These are phyloP conservation scores for Chloroceryle inda DNA, from an alignment of 2,797 vertebrate genomes.

Conservation along the genomic window DNA sequence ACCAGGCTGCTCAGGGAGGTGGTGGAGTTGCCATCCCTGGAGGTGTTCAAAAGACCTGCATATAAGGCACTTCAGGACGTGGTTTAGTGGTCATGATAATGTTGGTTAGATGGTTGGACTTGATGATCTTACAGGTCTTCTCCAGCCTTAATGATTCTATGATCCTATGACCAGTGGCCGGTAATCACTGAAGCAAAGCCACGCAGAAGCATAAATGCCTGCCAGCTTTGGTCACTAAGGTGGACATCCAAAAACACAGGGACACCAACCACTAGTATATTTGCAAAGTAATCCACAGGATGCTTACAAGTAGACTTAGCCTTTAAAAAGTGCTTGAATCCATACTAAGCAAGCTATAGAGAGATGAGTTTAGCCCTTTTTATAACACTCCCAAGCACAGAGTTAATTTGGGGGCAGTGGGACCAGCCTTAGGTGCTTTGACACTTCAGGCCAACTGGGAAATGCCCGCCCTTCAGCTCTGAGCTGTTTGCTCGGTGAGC, in stretches of 20 bases:
- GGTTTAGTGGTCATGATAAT: background rate
- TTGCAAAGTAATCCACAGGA: background rate
- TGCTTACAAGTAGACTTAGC: background rate
- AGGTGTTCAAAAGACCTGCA: background rate
- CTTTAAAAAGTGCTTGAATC: background rate
- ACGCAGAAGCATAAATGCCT: background rate
- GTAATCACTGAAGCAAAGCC: background rate
- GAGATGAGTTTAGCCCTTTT: background rate
- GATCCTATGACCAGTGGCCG: background rate
- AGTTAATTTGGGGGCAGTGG: background rate
- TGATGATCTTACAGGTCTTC: background rate
- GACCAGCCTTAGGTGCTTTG: background rate
- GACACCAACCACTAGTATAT: background rate
- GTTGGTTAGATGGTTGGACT: background rate
- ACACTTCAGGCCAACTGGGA: background rate
- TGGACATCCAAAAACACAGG: background rate
- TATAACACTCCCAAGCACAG: background rate
- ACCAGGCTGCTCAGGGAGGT: no score
- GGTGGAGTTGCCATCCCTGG: background rate
- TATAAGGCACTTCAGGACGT: background rate
- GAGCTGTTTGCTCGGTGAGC: background rate
- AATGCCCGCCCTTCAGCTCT: background rate
- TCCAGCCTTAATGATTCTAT: background rate
- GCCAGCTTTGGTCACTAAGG: background rate
- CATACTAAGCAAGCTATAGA: background rate